These are phyloP conservation scores for Tetheella fluctuosa DNA, from an alignment of 2,888 invertebrate species.

Conservation along the genomic window DNA sequence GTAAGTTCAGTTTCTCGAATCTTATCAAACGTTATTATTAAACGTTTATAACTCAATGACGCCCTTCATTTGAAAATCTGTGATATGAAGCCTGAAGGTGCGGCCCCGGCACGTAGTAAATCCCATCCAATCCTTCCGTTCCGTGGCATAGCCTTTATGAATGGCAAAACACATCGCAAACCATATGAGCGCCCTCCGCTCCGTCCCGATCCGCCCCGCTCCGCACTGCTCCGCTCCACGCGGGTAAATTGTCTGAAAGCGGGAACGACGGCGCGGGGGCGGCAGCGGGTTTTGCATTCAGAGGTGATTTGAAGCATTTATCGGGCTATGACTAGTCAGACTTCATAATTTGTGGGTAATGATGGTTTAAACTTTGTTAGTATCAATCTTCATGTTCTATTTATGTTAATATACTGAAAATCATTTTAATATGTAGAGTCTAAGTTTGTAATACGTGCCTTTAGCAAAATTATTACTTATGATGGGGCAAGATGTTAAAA, in stretches of 20 bases:
- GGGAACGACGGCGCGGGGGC: neutral
- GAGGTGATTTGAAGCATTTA: neutral
- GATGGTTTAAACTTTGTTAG: neutral
- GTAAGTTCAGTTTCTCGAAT: neutral
- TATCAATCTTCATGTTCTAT: neutral
- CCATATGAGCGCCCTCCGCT: constrained; percentile 1
- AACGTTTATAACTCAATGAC: neutral
- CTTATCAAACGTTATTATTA: neutral
- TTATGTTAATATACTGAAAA: neutral
- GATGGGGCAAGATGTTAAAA: no score
- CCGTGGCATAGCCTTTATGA: constrained; percentile 28
- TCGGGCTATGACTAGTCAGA: neutral
- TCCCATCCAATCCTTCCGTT: constrained; percentile 24
- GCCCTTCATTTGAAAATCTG: neutral
- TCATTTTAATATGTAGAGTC: neutral
- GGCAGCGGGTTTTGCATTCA: neutral
- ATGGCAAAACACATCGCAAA: constrained; percentile 18
- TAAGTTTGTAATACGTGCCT: no score
- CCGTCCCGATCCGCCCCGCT: no score
- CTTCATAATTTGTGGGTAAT: neutral
- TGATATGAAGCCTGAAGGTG: neutral
- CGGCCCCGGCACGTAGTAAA: constrained; percentile 16
- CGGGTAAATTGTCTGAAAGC: neutral
- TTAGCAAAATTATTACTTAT: no score
- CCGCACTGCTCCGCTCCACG: neutral